A percentile compares a stretch with the other conserved stretches of the same genome.
phyloP scores from a whole-genome alignment of 2,888 invertebrate species.

The Microchrysa polita region DNA sequence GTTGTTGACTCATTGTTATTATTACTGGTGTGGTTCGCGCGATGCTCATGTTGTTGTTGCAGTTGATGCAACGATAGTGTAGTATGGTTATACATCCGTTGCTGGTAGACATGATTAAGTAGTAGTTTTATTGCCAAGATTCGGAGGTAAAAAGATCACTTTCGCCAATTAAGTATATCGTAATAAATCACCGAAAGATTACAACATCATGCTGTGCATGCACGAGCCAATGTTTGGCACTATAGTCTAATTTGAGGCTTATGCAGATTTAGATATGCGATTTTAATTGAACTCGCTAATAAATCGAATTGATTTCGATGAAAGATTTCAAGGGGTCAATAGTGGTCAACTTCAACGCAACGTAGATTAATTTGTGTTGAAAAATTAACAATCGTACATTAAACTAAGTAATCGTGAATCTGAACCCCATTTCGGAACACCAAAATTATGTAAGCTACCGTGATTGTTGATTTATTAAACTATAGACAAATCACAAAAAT shows the following conservation, averaged over 20 bases:
- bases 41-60: background rate
- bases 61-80: background rate
- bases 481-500: too few relatives aligned
- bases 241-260: background rate
- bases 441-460: too few relatives aligned
- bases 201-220: slow-evolving; percentile 1
- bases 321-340: too few relatives aligned
- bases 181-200: slow-evolving; percentile 25
- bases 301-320: too few relatives aligned
- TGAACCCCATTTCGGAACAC: too few relatives aligned
- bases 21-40: slow-evolving; percentile 3
- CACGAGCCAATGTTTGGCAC: background rate
- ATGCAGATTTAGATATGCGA: too few relatives aligned
- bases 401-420: too few relatives aligned
- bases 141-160: slow-evolving; percentile 29
- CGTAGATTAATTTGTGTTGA: too few relatives aligned
- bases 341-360: too few relatives aligned
- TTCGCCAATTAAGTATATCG: slow-evolving; percentile 9
- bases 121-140: background rate
- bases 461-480: too few relatives aligned
- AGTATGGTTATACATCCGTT: slow-evolving; percentile 10
- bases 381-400: too few relatives aligned
- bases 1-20: slow-evolving; percentile 5
- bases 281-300: too few relatives aligned
- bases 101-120: background rate